phyloP scores from a whole-genome alignment of 2,797 vertebrate genomes.

The Melanogrammus aeglefinus region DNA sequence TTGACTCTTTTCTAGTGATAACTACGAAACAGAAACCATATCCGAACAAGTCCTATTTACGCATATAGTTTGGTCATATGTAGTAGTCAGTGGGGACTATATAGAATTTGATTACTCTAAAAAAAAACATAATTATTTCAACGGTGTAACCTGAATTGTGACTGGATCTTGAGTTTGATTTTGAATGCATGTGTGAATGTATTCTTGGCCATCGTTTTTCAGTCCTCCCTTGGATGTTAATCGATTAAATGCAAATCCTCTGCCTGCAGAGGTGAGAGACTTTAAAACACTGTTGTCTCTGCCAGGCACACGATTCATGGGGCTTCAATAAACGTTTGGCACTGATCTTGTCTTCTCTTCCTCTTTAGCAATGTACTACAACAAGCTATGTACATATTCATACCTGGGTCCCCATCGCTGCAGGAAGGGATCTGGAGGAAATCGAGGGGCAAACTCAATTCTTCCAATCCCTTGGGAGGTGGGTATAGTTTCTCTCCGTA shows the following conservation, averaged over 20 bases:
- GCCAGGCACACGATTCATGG: neutral
- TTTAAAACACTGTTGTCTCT: too few relatives aligned
- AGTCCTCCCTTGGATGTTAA: too few relatives aligned
- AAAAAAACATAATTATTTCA: constrained; percentile 29
- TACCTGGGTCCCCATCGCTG: neutral
- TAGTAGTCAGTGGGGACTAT: constrained; percentile 25
- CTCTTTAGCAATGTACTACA: neutral
- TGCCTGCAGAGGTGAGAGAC: too few relatives aligned
- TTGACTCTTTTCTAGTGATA: constrained; percentile 24
- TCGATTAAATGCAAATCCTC: too few relatives aligned
- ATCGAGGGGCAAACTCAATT: too few relatives aligned
- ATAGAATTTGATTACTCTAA: constrained; percentile 26
- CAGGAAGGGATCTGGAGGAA: constrained; percentile 8
- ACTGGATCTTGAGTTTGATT: neutral
- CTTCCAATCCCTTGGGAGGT: constrained; percentile 31
- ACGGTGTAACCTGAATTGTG: neutral
- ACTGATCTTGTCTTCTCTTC: neutral
- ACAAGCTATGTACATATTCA: neutral
- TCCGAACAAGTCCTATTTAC: constrained; percentile 12
- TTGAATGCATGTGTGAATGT: neutral
- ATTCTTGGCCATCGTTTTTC: too few relatives aligned
- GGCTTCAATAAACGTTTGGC: neutral
- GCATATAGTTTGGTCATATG: too few relatives aligned
- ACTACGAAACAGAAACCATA: constrained; percentile 12
- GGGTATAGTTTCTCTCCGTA: constrained; percentile 20